A percentile compares a stretch with the other conserved stretches of the same genome.
phyloP scores from a whole-genome alignment of 2,888 invertebrate genomes.

The Cephalotes varians region DNA sequence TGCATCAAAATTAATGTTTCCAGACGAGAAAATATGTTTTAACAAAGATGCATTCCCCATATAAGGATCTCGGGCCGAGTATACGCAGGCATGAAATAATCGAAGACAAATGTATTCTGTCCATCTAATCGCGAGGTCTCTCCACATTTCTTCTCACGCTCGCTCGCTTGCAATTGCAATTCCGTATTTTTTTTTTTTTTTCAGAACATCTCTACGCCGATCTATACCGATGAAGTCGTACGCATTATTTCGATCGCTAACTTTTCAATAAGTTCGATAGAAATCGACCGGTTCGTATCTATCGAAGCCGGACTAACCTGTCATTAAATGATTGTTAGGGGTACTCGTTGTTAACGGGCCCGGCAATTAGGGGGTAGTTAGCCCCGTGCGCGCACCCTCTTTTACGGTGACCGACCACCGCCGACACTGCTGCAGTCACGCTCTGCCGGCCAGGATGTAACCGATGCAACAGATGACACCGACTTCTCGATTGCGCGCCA shows the following conservation, averaged over 20 bases:
- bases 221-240: background rate
- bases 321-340: constrained; percentile 58
- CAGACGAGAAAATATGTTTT: constrained; percentile 21
- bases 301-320: constrained; percentile 31
- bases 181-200: background rate
- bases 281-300: constrained; percentile 23
- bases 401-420: constrained; percentile 63
- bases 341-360: constrained; percentile 34
- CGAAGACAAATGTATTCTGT: constrained; percentile 18
- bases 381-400: constrained; percentile 59
- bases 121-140: background rate
- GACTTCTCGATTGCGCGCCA: constrained; percentile 73
- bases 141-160: background rate
- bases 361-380: constrained; percentile 70
- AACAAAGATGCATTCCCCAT: constrained; percentile 35
- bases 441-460: constrained; percentile 75
- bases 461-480: constrained; percentile 84
- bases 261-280: constrained; percentile 43
- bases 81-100: constrained; percentile 15
- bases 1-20: constrained; percentile 29
- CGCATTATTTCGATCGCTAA: background rate
- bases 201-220: background rate
- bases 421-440: constrained; percentile 67
- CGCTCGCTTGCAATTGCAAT: constrained; percentile 8
- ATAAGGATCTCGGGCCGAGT: constrained; percentile 19